Conservation (phyloP, 2,888 invertebrate genomes). For the Aplocera efformata region DNA sequence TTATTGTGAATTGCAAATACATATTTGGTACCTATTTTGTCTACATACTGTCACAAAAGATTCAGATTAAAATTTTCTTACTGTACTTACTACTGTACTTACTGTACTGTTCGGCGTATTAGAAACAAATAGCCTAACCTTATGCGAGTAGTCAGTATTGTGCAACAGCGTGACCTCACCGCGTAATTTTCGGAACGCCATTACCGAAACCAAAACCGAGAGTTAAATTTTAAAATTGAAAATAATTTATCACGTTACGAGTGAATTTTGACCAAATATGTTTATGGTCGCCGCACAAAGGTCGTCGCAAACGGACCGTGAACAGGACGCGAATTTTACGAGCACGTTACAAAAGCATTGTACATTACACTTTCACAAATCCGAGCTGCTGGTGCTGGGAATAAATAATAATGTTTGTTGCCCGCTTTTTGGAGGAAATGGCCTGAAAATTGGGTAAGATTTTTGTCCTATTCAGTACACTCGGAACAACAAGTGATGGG, state of each 20-base stretch:
- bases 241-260: slow-evolving; percentile 14
- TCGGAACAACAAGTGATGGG: too few relatives aligned
- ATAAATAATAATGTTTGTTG: slow-evolving; percentile 2
- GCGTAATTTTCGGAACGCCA: slow-evolving; percentile 2
- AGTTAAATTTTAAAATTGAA: slow-evolving; percentile 9
- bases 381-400: background rate
- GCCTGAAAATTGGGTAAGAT: background rate
- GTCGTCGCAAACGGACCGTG: slow-evolving; percentile 29
- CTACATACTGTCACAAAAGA: too few relatives aligned
- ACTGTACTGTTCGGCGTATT: too few relatives aligned
- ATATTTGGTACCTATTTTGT: too few relatives aligned
- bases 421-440: slow-evolving; percentile 1
- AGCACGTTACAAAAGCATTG: slow-evolving; percentile 26
- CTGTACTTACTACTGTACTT: too few relatives aligned
- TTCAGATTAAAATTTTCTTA: too few relatives aligned
- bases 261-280: slow-evolving; percentile 19
- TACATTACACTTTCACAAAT: slow-evolving; percentile 22
- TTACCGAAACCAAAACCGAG: slow-evolving; percentile 5
- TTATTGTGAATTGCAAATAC: too few relatives aligned
- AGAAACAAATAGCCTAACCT: too few relatives aligned
- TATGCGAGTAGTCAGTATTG: background rate
- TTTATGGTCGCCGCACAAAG: slow-evolving; percentile 25
- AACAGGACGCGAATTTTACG: slow-evolving; percentile 22
- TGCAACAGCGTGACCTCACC: slow-evolving; percentile 1
- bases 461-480: too few relatives aligned